phyloP scores from a whole-genome alignment of 1,140 invertebrate species.

The Aphaenogaster floridana region DNA sequence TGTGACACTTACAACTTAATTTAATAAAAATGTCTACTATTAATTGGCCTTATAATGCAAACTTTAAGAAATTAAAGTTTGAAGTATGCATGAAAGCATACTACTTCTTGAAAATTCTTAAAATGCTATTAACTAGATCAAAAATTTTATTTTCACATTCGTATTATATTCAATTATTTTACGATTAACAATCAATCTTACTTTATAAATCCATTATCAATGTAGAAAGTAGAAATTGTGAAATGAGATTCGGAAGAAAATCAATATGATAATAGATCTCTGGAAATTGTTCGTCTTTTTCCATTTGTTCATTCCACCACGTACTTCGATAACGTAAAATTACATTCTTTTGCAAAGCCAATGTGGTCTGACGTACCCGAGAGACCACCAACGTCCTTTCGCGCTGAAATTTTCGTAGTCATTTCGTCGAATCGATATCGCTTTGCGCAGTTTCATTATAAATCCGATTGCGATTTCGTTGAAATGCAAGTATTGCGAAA shows the following conservation, averaged over 20 bases:
- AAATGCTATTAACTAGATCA: neutral
- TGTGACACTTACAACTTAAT: neutral
- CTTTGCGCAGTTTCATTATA: constrained; percentile 55
- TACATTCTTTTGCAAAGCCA: constrained; percentile 50
- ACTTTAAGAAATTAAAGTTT: neutral
- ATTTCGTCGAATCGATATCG: constrained; percentile 40
- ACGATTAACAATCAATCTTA: neutral
- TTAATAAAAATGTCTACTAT: neutral
- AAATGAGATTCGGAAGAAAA: constrained; percentile 21
- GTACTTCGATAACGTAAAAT: constrained; percentile 53
- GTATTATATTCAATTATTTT: neutral
- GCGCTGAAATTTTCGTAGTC: constrained; percentile 48
- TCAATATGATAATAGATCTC: constrained; percentile 42
- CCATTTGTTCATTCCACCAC: constrained; percentile 41
- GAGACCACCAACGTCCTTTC: neutral
- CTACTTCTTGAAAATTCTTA: neutral
- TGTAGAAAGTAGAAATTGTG: neutral
- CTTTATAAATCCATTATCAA: constrained; percentile 11
- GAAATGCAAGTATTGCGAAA: constrained; percentile 10
- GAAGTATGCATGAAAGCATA: neutral
- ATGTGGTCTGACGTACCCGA: constrained; percentile 4
- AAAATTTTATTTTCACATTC: neutral
- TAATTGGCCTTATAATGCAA: neutral
- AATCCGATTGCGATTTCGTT: constrained; percentile 44
- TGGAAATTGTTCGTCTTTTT: neutral